A percentile compares a stretch with the other conserved stretches of the same genome.
These are phyloP conservation scores for Notocelia uddmanniana DNA, from an alignment of 2,888 invertebrate species.

Conservation along the genomic window DNA sequence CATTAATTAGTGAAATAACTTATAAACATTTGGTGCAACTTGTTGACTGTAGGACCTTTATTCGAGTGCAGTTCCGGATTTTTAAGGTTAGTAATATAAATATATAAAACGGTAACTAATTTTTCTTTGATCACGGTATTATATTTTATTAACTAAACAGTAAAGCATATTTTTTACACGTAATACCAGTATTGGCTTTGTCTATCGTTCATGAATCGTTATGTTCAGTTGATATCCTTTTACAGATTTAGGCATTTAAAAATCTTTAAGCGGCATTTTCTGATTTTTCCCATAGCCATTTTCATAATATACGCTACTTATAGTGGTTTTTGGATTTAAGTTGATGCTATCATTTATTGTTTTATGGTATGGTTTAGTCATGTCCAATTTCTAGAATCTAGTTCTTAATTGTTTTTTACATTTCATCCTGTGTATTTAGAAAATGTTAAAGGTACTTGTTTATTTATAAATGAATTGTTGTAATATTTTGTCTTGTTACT, in stretches of 20 bases:
- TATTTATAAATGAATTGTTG: background rate
- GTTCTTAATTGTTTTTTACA: no score
- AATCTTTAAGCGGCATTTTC: background rate
- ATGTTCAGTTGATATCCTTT: background rate
- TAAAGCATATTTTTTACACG: no score
- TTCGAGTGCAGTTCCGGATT: slow-evolving; percentile 31
- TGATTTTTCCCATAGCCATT: background rate
- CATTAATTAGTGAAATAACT: slow-evolving; percentile 45
- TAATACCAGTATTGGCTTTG: background rate
- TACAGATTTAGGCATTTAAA: slow-evolving; percentile 16
- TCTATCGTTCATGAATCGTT: background rate
- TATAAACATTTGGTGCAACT: slow-evolving; percentile 31
- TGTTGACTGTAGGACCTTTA: slow-evolving; percentile 14
- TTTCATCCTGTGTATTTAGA: background rate
- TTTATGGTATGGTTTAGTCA: slow-evolving; percentile 11
- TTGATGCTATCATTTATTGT: slow-evolving; percentile 1
- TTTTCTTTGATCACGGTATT: background rate
- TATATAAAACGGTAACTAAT: background rate
- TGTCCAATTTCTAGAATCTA: background rate
- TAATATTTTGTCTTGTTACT: background rate
- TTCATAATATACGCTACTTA: background rate
- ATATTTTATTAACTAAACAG: background rate
- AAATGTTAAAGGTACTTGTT: background rate
- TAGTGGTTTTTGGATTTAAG: background rate
- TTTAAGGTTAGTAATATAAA: slow-evolving; percentile 39